A percentile compares a stretch with the other conserved stretches of the same genome.
Evolutionary conservation across 1,140 invertebrate species (phyloP).

Genomic region (Caenorhabditis inopinata): DNA sequence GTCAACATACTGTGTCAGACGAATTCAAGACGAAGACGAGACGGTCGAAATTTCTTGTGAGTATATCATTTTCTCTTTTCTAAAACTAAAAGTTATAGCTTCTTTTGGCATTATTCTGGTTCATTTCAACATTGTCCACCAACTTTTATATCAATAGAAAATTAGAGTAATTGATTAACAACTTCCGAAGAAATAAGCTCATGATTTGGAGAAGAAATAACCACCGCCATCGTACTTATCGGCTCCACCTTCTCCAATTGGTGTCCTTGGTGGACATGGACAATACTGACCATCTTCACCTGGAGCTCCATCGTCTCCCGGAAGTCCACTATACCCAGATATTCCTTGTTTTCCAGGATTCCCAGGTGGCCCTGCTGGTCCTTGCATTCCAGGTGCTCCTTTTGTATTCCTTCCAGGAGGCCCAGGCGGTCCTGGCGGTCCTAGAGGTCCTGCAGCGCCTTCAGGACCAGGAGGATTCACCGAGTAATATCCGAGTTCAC

Average conservation of each 20-base stretch:
- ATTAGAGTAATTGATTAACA: no score
- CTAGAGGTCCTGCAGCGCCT: background rate
- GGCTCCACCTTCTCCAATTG: background rate
- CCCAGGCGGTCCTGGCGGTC: background rate
- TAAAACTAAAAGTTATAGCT: no score
- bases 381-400: background rate
- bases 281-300: background rate
- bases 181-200: no score
- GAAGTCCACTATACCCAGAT: background rate
- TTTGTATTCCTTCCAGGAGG: background rate
- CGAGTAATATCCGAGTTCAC: no score
- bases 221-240: background rate
- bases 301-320: background rate
- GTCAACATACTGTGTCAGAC: no score
- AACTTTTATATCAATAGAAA: no score
- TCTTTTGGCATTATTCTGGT: no score
- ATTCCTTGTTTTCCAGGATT: background rate
- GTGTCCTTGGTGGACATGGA: background rate
- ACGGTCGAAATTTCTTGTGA: no score
- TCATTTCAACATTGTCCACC: no score
- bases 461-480: no score
- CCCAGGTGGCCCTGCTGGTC: background rate
- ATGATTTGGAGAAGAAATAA: constrained; percentile 13
- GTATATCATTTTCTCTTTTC: no score
- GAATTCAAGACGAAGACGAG: no score